Percentiles rank a stretch among this genome's conserved stretches.
Conservation (phyloP, 2,113 vertebrate genomes). For the Lipophrys pholis region DNA sequence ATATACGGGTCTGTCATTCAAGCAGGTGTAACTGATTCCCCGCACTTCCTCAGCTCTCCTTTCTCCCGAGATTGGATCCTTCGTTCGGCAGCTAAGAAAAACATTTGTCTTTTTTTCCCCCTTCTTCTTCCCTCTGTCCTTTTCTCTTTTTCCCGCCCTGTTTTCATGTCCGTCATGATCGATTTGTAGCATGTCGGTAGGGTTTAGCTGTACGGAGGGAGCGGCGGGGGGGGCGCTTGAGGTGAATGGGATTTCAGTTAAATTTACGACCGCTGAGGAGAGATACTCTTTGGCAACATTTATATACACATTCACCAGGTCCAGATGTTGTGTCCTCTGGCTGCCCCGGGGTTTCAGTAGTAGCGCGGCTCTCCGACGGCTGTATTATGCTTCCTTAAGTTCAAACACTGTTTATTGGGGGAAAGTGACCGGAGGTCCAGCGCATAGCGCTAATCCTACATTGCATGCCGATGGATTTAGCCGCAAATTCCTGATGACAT, state of each 20-base stretch:
- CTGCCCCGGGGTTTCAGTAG: slow-evolving; percentile 47
- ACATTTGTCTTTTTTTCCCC: slow-evolving; percentile 35
- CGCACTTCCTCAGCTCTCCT: slow-evolving; percentile 35
- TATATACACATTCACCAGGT: slow-evolving; percentile 45
- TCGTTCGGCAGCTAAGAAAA: slow-evolving; percentile 62
- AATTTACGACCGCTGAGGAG: slow-evolving; percentile 53
- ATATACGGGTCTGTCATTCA: slow-evolving; percentile 4
- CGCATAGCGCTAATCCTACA: slow-evolving; percentile 17
- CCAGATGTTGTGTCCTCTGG: slow-evolving; percentile 78
- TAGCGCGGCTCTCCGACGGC: slow-evolving; percentile 33
- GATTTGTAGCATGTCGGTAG: slow-evolving; percentile 59
- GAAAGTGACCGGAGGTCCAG: slow-evolving; percentile 35
- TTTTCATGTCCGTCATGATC: slow-evolving; percentile 44
- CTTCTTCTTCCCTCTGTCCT: background rate
- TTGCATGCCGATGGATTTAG: slow-evolving; percentile 20
- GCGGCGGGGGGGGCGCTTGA: slow-evolving; percentile 8
- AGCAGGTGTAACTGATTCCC: slow-evolving; percentile 55
- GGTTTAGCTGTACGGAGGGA: slow-evolving; percentile 13
- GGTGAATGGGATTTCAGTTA: slow-evolving; percentile 53
- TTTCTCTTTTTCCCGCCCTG: background rate
- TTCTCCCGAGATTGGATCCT: slow-evolving; percentile 38
- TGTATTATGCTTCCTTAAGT: slow-evolving; percentile 38
- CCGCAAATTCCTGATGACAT: slow-evolving; percentile 48
- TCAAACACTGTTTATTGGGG: slow-evolving; percentile 58
- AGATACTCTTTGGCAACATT: slow-evolving; percentile 65